Evolutionary conservation across 2,888 invertebrate genomes (phyloP), one percentile per base, ranked within the genome.

Genomic region (Microctonus brassicae): DNA sequence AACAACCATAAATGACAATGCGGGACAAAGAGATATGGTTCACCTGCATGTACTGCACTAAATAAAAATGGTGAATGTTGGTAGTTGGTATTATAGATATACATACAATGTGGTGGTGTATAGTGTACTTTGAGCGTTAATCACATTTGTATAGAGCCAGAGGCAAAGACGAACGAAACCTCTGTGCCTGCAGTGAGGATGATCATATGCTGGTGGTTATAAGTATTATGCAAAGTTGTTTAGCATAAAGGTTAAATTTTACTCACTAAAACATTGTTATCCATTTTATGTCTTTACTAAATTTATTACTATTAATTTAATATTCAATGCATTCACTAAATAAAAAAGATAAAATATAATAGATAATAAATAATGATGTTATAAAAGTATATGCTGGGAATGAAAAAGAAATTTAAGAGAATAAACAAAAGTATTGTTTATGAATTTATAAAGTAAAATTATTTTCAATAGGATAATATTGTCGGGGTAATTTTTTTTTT

Each of bases 211-310:
- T 33, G 29, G 55, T 62, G 33, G 58, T 22, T 39, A n/a, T 22
- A n/a, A n/a, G 24, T 58, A 58, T 67, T 71, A 62, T 71, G 71
- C 42, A 62, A 71, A 62, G 55, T 66, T 67, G 66, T 67, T 71
- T 67, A 55, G 52, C 65, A 42, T 61, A 42, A 62, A 70, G 61
- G 60, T 36, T 70, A 24, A 66, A 65, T 53, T 34, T 39, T 26
- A 39, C 55, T 53, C 58, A 22, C 39, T 61, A 47, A 61, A 66
- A 60, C 70, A 36, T 36, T 26, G 34, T 70, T 61, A 70, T 70
- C 57, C 26, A 58, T 53, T 60, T 52, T 65, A 52, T 53, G 65
- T 13, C 55, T 36, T 65, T 53, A 36, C 2, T 36, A 33, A 65
- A 55, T 26, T 65, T 65, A 34, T 55, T 20, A 17, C 65, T 53